Percentiles rank a stretch among this genome's conserved stretches.
phyloP scores from a whole-genome alignment of 2,797 vertebrate species.

The Naso thynnoides region DNA sequence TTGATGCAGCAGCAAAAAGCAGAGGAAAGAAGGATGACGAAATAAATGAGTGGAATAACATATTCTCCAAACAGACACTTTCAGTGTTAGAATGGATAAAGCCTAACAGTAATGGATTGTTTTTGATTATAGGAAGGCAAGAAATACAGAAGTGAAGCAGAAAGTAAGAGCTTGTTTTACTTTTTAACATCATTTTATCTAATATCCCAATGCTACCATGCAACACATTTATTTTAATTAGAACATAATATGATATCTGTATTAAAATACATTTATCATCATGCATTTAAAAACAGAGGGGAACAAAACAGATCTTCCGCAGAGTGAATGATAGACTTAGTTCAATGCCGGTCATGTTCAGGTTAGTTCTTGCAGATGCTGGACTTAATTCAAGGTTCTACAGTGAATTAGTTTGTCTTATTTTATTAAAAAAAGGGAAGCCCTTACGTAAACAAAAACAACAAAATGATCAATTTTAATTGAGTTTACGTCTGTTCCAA shows the following conservation, averaged over 20 bases:
- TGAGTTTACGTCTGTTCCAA: neutral
- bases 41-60: slow-evolving; percentile 11
- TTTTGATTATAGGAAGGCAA: neutral
- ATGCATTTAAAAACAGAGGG: neutral
- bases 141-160: neutral
- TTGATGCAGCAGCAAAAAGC: slow-evolving; percentile 19
- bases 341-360: neutral
- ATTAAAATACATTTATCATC: neutral
- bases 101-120: slow-evolving; percentile 6
- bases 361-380: neutral
- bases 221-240: neutral
- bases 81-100: slow-evolving; percentile 1
- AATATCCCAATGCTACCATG: neutral
- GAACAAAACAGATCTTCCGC: neutral
- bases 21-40: slow-evolving; percentile 6
- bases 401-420: neutral
- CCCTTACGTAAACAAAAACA: neutral
- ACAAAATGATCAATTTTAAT: neutral
- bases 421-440: neutral
- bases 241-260: neutral
- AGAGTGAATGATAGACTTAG: neutral
- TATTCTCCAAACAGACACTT: slow-evolving; percentile 1
- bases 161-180: slow-evolving; percentile 6
- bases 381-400: neutral
- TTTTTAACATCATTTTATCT: neutral